A percentile compares a stretch with the other conserved stretches of the same genome.
These are phyloP conservation scores for Rhopalosiphum padi DNA, from an alignment of 1,140 invertebrate genomes.

Conservation along the genomic window DNA sequence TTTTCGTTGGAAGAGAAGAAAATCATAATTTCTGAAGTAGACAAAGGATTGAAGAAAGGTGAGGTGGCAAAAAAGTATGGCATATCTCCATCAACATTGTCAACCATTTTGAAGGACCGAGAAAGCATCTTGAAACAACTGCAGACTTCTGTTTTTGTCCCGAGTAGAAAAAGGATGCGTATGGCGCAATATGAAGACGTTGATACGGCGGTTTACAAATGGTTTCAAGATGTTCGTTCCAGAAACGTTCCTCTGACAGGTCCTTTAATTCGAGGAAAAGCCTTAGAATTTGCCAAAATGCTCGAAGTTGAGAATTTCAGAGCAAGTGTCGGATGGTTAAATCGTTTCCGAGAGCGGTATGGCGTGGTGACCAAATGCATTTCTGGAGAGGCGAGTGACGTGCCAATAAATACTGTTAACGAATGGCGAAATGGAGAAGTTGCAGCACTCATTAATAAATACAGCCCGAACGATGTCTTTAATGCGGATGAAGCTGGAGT, in stretches of 20 bases:
- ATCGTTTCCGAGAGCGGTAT: constrained; percentile 4
- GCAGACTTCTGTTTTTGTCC: too few species aligned
- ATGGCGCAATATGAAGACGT: too few species aligned
- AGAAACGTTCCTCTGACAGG: neutral
- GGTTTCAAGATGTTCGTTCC: constrained; percentile 11
- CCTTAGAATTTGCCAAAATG: constrained; percentile 14
- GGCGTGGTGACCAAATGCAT: neutral
- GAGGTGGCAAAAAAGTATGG: constrained; percentile 17
- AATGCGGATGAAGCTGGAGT: constrained; percentile 64
- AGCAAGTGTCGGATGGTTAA: constrained; percentile 10
- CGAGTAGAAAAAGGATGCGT: too few species aligned
- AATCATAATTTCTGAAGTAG: constrained; percentile 15
- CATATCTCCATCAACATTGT: constrained; percentile 23
- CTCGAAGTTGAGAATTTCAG: constrained; percentile 14
- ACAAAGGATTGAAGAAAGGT: constrained; percentile 13
- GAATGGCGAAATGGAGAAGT: constrained; percentile 41
- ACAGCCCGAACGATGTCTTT: constrained; percentile 62
- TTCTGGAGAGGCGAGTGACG: constrained; percentile 16
- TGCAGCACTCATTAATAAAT: constrained; percentile 60
- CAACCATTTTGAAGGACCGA: neutral
- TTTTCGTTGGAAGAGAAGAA: constrained; percentile 21
- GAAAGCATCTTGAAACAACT: too few species aligned
- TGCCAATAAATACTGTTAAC: neutral
- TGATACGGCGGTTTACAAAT: too few species aligned
- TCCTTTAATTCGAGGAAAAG: neutral